phyloP scores from a whole-genome alignment of 2,797 vertebrate genomes.

The Miichthys miiuy region DNA sequence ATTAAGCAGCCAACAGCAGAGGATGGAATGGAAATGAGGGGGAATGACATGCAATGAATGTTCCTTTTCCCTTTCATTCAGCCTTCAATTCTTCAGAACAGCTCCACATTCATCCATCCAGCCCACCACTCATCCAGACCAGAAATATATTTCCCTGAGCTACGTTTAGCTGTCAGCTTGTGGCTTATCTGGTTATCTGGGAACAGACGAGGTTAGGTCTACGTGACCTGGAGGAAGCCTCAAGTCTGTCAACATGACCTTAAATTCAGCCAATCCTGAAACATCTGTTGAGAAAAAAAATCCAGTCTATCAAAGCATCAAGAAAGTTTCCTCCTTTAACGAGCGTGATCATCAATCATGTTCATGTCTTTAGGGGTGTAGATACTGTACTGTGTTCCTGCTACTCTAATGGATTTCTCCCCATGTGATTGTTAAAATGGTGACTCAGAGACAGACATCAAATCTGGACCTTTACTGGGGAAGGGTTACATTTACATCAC shows the following conservation, averaged over 20 bases:
- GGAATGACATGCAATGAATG: background rate
- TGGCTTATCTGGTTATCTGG: slow-evolving; percentile 28
- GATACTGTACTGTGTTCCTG: background rate
- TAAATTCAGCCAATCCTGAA: slow-evolving; percentile 22
- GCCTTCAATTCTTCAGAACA: slow-evolving; percentile 1
- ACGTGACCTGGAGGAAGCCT: slow-evolving; percentile 40
- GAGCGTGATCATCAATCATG: background rate
- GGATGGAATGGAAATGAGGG: background rate
- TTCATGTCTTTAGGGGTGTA: background rate
- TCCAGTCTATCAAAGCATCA: background rate
- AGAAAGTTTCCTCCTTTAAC: slow-evolving; percentile 1
- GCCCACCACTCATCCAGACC: slow-evolving; percentile 23
- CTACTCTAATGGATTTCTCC: background rate
- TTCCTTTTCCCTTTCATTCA: background rate
- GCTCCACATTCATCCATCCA: slow-evolving; percentile 21
- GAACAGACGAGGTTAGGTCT: slow-evolving; percentile 30
- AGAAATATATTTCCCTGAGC: slow-evolving; percentile 43
- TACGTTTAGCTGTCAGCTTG: slow-evolving; percentile 29
- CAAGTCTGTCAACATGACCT: slow-evolving; percentile 37
- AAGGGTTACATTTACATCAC: background rate
- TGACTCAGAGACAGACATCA: background rate
- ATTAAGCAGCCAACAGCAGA: background rate
- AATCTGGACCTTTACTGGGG: background rate
- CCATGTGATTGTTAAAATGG: background rate
- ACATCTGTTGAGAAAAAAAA: background rate